Percentiles rank a stretch among this genome's conserved stretches.
phyloP scores from a whole-genome alignment of 2,888 invertebrate genomes.

The Cerastoderma edule region DNA sequence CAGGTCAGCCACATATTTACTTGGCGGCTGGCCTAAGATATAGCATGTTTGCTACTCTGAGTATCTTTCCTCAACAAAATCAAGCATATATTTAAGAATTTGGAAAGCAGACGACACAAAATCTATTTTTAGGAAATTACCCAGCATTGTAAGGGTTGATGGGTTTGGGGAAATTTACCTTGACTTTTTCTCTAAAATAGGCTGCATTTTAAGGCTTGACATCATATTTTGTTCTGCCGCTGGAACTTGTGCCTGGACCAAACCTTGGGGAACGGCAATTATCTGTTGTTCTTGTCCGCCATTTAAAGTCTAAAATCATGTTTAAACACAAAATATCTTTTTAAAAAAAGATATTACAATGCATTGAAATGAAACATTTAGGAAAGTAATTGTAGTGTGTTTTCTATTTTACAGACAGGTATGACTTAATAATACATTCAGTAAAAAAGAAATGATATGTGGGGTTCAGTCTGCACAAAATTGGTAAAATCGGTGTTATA shows the following conservation, averaged over 20 bases:
- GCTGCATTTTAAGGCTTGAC: background rate
- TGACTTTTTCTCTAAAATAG: background rate
- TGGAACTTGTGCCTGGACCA: background rate
- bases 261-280: background rate
- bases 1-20: no score
- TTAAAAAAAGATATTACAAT: background rate
- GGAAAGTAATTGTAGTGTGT: background rate
- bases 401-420: background rate
- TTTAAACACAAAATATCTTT: background rate
- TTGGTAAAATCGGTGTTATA: no score
- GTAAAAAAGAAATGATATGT: no score
- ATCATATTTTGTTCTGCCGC: conserved; percentile 14
- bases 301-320: conserved; percentile 4
- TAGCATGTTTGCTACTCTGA: no score
- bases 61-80: no score
- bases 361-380: background rate
- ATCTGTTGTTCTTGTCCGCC: background rate
- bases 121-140: no score
- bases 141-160: background rate
- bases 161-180: background rate
- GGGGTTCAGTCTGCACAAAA: no score
- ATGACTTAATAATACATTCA: no score
- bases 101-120: no score
- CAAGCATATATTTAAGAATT: no score
- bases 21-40: no score